These are phyloP conservation scores for Pedetes capensis DNA, from an alignment of 2,113 vertebrate genomes.

Conservation along the genomic window DNA sequence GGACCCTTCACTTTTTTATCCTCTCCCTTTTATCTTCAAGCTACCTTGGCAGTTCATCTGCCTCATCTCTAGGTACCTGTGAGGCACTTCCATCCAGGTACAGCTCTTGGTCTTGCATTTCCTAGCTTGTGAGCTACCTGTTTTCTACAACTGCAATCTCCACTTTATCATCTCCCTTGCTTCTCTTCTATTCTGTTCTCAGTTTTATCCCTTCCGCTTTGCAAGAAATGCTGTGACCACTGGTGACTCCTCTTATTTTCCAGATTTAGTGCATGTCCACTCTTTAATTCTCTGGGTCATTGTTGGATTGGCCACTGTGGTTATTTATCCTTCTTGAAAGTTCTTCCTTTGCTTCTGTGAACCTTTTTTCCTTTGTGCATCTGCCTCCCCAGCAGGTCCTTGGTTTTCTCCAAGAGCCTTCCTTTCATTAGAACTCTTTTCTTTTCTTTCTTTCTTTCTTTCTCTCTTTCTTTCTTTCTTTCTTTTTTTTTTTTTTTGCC, in stretches of 20 bases:
- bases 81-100: no score
- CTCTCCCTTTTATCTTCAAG: no score
- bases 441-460: no score
- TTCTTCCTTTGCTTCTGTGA: not conserved
- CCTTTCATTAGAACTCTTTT: no score
- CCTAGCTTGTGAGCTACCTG: not conserved
- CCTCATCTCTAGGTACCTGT: not conserved
- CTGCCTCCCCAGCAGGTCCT: no score
- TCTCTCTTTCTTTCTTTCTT: no score
- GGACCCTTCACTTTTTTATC: not conserved
- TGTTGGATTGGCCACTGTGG: not conserved
- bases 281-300: not conserved
- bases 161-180: not conserved
- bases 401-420: not conserved
- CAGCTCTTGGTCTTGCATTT: no score
- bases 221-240: not conserved
- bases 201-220: not conserved
- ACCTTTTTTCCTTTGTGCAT: not conserved
- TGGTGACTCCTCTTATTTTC: not conserved
- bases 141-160: not conserved
- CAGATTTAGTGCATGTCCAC: not conserved
- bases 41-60: not conserved
- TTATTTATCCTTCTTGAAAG: no score
- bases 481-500: no score
- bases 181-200: not conserved